Evolutionary conservation across 2,797 vertebrate genomes (phyloP), one percentile per base, ranked within the genome.

Genomic region (Fundulus diaphanus): DNA sequence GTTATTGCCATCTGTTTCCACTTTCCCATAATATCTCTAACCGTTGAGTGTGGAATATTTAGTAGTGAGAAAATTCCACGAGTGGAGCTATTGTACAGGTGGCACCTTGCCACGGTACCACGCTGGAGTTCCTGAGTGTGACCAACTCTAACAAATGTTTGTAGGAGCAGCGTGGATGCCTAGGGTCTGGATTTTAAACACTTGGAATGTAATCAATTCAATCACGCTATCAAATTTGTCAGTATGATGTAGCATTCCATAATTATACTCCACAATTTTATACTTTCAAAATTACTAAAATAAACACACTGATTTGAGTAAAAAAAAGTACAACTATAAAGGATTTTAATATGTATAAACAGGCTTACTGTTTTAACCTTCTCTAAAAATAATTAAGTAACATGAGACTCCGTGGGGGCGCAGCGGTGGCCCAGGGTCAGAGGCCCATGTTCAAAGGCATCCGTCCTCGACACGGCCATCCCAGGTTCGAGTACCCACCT

Each of bases 361-460:
- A 63, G 42, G 7, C 18, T 61, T 78, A 35, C 27, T 77, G 70
- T n/a, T 49, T 70, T 65, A 40, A 70, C 52, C 71, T 69, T 77
- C 52, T 82, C 78, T 65, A 42, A 13, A 54, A 12, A 54, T 27
- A 3, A 54, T 54, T 12, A 37, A 18, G 35, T 18, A 15, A 65
- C 20, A 15, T 54, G n/a, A 68, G 48, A n/a, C n/a, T n/a, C n/a
- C n/a, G n/a, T n/a, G n/a, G n/a, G n/a, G n/a, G n/a, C n/a, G n/a
- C n/a, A n/a, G n/a, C n/a, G n/a, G n/a, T n/a, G n/a, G n/a, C n/a
- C n/a, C n/a, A n/a, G n/a, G n/a, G n/a, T n/a, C n/a, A n/a, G n/a
- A n/a, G n/a, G n/a, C n/a, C n/a, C n/a, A n/a, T n/a, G n/a, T n/a
- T n/a, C n/a, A n/a, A n/a, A n/a, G n/a, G n/a, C n/a, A n/a, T n/a